Evolutionary conservation across 2,113 vertebrate species (phyloP).

Genomic region (Saimiri boliviensis): DNA sequence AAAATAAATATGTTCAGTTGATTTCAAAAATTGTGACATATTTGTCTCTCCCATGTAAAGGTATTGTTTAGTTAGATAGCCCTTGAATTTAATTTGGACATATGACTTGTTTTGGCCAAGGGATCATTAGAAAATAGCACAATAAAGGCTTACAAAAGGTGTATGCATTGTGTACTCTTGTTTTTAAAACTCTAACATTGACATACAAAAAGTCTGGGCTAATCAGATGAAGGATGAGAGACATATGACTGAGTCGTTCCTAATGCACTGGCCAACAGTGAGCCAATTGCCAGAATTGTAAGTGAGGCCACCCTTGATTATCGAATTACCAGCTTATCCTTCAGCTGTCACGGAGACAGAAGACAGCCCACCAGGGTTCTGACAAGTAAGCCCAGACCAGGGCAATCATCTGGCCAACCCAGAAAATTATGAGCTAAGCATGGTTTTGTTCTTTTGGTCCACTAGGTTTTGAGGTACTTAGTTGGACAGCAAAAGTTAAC

Average conservation of each 20-base stretch:
- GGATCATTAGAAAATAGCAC: not conserved
- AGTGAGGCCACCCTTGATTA: not conserved
- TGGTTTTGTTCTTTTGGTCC: not conserved
- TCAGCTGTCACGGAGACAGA: not conserved
- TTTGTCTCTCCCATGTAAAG: not conserved
- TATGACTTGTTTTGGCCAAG: not conserved
- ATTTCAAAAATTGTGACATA: not conserved
- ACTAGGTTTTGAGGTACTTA: not conserved
- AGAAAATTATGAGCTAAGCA: not conserved
- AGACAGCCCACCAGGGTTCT: not conserved
- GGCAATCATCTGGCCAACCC: not conserved
- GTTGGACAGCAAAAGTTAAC: not conserved
- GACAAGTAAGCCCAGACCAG: not conserved
- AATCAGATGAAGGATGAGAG: not conserved
- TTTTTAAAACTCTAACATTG: not conserved
- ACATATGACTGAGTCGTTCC: not conserved
- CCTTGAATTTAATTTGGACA: not conserved
- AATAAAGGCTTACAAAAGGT: not conserved
- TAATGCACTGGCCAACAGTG: not conserved
- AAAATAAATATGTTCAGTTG: not conserved
- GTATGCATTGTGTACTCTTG: not conserved
- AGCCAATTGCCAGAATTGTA: not conserved
- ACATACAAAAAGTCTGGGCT: not conserved
- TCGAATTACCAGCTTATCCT: not conserved
- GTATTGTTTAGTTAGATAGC: not conserved